Percentiles rank a stretch among this genome's conserved stretches.
Conservation (phyloP, 2,797 vertebrate species). For the Centroberyx gerrardi region DNA sequence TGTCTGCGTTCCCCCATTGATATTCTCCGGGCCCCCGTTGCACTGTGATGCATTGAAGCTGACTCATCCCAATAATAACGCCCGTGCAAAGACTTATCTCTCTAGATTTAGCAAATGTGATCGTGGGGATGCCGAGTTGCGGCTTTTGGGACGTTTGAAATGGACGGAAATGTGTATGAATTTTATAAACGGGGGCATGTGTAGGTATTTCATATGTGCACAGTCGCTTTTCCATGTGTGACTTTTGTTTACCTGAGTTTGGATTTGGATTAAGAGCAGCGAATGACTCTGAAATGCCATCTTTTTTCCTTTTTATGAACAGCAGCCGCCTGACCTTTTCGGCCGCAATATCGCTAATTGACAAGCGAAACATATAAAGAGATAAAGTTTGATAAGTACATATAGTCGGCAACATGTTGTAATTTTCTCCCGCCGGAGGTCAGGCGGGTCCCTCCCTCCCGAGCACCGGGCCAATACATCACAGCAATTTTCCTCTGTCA, state of each 20-base stretch:
- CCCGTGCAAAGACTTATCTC: conserved; percentile 44
- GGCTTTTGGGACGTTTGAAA: not conserved
- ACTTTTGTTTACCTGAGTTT: too few species aligned
- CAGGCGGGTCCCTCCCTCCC: conserved; percentile 30
- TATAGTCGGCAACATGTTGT: conserved; percentile 12
- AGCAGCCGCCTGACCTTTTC: not conserved
- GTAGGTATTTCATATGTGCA: too few species aligned
- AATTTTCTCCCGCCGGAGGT: conserved; percentile 22
- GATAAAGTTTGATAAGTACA: conserved; percentile 14
- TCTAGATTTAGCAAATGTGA: conserved; percentile 48
- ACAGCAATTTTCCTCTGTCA: conserved; percentile 58
- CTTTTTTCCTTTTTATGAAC: not conserved
- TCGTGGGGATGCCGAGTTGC: conserved; percentile 32
- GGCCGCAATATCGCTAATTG: not conserved
- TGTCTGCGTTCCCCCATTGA: conserved; percentile 50
- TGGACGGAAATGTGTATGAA: too few species aligned
- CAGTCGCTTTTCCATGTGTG: too few species aligned
- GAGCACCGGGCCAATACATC: conserved; percentile 67
- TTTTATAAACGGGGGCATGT: too few species aligned
- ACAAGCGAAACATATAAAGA: conserved; percentile 8
- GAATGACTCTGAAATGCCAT: not conserved
- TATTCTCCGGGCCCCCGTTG: conserved; percentile 50
- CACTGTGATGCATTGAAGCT: conserved; percentile 64
- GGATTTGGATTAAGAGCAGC: not conserved
- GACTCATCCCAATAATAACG: conserved; percentile 77